These are phyloP conservation scores for Lasioglossum albipes DNA, from an alignment of 1,140 invertebrate genomes.

Conservation along the genomic window DNA sequence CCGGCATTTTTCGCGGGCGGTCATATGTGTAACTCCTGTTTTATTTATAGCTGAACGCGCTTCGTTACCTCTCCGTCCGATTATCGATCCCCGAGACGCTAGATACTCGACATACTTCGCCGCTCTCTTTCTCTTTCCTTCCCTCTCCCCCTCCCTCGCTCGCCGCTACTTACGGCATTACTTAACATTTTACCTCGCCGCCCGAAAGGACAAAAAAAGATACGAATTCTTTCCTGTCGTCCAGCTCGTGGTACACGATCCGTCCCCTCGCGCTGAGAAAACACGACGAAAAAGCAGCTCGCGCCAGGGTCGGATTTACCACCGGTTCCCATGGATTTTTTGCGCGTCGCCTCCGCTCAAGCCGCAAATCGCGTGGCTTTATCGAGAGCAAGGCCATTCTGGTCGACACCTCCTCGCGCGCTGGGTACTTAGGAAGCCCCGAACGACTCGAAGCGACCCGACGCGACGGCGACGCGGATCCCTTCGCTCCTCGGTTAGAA, in stretches of 20 bases:
- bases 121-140: background rate
- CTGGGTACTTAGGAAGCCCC: conserved; percentile 36
- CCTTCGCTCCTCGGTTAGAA: background rate
- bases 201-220: background rate
- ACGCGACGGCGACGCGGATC: background rate
- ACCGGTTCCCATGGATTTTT: conserved; percentile 38
- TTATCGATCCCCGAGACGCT: conserved; percentile 43
- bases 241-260: conserved; percentile 7
- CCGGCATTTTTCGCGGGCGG: conserved; percentile 33
- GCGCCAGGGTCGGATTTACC: conserved; percentile 18
- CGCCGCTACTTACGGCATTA: conserved; percentile 28
- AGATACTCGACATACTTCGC: conserved; percentile 23
- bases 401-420: conserved; percentile 34
- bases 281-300: background rate
- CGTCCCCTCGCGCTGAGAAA: background rate
- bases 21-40: conserved; percentile 26
- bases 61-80: conserved; percentile 44
- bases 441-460: background rate
- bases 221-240: conserved; percentile 15
- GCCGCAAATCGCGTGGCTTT: conserved; percentile 37
- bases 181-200: conserved; percentile 32
- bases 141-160: background rate
- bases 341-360: conserved; percentile 7
- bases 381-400: conserved; percentile 40
- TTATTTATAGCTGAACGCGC: conserved; percentile 48